These are phyloP conservation scores for Betta splendens DNA, from an alignment of 2,797 vertebrate genomes.

Conservation along the genomic window DNA sequence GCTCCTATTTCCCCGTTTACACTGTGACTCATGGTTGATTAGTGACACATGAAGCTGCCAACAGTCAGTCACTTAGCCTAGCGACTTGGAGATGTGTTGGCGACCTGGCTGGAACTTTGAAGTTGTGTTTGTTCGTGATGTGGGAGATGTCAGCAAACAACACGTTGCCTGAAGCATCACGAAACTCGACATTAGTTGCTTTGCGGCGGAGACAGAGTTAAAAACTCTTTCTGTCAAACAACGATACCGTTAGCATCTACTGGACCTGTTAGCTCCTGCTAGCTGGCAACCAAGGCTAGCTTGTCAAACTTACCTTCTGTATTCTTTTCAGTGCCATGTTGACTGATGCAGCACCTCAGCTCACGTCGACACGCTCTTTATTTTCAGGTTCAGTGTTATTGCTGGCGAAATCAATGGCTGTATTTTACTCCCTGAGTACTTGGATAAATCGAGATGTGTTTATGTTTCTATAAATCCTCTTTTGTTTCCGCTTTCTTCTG, in stretches of 20 bases:
- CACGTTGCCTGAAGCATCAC: not conserved
- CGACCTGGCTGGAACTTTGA: constrained; percentile 37
- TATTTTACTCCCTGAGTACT: constrained; percentile 65
- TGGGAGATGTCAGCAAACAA: constrained; percentile 19
- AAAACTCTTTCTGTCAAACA: not conserved
- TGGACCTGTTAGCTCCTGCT: constrained; percentile 33
- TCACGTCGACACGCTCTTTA: constrained; percentile 1
- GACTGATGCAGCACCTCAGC: constrained; percentile 13
- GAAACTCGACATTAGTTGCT: not conserved
- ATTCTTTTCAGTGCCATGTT: constrained; percentile 73
- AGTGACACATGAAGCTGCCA: not conserved
- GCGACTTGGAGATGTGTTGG: constrained; percentile 27
- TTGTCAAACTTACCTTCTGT: constrained; percentile 64
- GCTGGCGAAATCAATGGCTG: constrained; percentile 44
- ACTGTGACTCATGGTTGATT: no score
- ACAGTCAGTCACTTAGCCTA: constrained; percentile 9
- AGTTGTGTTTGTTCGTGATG: constrained; percentile 13
- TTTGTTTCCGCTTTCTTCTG: constrained; percentile 69
- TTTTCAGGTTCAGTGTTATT: constrained; percentile 31
- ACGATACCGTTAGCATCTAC: constrained; percentile 13
- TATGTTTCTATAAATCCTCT: constrained; percentile 55
- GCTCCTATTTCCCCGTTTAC: no score
- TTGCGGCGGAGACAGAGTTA: accelerated
- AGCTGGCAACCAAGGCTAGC: constrained; percentile 29
- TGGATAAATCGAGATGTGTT: constrained; percentile 58